Evolutionary conservation across 2,113 vertebrate species (phyloP).

Genomic region (Dipodomys ordii): DNA sequence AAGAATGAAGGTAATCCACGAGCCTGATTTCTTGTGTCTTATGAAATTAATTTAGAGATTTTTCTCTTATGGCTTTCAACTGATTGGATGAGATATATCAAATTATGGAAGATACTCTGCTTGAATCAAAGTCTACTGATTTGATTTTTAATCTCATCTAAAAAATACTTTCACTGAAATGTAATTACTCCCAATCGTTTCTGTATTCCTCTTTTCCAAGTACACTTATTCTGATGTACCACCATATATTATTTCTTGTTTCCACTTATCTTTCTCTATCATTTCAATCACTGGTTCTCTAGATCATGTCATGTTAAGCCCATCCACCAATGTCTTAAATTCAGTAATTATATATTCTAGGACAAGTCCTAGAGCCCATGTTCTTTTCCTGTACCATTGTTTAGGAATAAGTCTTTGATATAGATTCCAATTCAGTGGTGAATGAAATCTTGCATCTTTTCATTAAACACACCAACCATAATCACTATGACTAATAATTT

Average conservation of each 20-base stretch:
- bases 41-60: no score
- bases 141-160: no score
- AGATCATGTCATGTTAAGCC: neutral
- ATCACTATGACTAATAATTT: neutral
- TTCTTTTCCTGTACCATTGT: neutral
- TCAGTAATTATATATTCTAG: neutral
- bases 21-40: neutral
- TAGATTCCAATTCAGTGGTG: neutral
- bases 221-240: neutral
- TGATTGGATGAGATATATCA: no score
- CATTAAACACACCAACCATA: neutral
- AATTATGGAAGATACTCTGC: no score
- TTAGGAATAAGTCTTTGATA: neutral
- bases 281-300: neutral
- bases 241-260: neutral
- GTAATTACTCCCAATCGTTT: neutral
- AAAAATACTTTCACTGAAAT: no score
- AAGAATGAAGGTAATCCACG: neutral
- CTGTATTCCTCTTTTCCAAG: neutral
- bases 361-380: neutral
- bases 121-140: no score
- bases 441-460: neutral
- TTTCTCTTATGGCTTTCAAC: no score
- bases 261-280: neutral
- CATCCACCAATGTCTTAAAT: neutral